Conservation (phyloP, 2,113 vertebrate genomes). For the Paraplagusia blochii region DNA sequence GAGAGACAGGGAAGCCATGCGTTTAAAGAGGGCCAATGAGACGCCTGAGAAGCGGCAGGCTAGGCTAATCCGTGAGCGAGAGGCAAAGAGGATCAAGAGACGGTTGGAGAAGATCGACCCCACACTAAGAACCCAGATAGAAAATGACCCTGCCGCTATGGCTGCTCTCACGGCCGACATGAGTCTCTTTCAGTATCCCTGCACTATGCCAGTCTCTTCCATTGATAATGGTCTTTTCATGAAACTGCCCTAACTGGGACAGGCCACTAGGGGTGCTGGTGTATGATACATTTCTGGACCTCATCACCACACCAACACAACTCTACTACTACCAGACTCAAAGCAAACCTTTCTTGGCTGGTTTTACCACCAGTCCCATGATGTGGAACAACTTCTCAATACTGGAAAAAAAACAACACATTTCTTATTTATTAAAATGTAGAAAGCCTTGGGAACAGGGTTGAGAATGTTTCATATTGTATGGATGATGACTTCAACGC, state of each 20-base stretch:
- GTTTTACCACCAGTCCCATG: constrained; percentile 28
- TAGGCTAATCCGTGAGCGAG: constrained; percentile 89
- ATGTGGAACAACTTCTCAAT: constrained; percentile 29
- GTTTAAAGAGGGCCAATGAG: constrained; percentile 90
- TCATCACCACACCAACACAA: constrained; percentile 25
- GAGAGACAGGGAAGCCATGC: constrained; percentile 94
- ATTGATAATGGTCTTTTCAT: constrained; percentile 88
- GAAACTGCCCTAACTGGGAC: constrained; percentile 71
- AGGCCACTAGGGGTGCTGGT: background rate
- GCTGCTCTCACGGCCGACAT: constrained; percentile 94
- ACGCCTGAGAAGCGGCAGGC: constrained; percentile 95
- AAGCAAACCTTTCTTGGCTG: constrained; percentile 42
- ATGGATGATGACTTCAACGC: constrained; percentile 57
- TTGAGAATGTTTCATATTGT: constrained; percentile 59
- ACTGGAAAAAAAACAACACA: constrained; percentile 38
- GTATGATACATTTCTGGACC: background rate
- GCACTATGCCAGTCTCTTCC: constrained; percentile 84
- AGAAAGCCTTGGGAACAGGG: constrained; percentile 59
- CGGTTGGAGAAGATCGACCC: constrained; percentile 97
- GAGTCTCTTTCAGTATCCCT: constrained; percentile 91
- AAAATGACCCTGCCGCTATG: constrained; percentile 94
- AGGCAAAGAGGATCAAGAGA: constrained; percentile 93
- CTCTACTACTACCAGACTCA: constrained; percentile 26
- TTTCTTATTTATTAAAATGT: constrained; percentile 64
- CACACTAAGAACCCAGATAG: constrained; percentile 91